These are phyloP conservation scores for Xiphias gladius DNA, from an alignment of 2,113 vertebrate genomes.

Conservation along the genomic window DNA sequence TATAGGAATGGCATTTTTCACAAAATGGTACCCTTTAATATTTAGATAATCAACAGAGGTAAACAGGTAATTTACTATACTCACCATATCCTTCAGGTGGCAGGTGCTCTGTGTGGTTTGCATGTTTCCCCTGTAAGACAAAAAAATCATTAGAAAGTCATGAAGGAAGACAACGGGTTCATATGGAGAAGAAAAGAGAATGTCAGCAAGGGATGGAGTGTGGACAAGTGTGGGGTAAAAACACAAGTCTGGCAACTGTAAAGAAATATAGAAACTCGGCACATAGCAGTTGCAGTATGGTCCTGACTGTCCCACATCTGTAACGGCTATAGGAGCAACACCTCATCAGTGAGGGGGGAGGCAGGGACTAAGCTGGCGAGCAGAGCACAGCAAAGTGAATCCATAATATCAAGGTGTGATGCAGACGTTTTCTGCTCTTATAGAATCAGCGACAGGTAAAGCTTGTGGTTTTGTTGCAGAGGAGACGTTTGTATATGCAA, in stretches of 20 bases:
- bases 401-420: neutral
- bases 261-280: neutral
- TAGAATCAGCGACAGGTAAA: neutral
- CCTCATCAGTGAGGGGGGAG: neutral
- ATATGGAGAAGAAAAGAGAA: neutral
- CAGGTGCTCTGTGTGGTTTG: slow-evolving; percentile 94
- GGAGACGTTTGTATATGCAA: neutral
- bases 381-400: slow-evolving; percentile 8
- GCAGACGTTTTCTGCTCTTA: neutral
- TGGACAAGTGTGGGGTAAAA: neutral
- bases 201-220: neutral
- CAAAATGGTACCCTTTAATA: neutral
- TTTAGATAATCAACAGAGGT: neutral
- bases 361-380: neutral
- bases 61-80: slow-evolving; percentile 45
- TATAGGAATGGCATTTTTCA: too few species aligned
- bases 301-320: slow-evolving; percentile 16
- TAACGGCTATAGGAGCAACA: slow-evolving; percentile 4
- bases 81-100: slow-evolving; percentile 96
- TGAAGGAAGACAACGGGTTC: neutral
- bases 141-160: slow-evolving; percentile 10
- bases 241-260: neutral
- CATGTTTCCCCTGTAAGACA: slow-evolving; percentile 90
- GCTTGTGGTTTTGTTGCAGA: neutral
- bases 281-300: neutral